These are phyloP conservation scores for Itoplectis maculator DNA, from an alignment of 2,888 invertebrate genomes.

Conservation along the genomic window DNA sequence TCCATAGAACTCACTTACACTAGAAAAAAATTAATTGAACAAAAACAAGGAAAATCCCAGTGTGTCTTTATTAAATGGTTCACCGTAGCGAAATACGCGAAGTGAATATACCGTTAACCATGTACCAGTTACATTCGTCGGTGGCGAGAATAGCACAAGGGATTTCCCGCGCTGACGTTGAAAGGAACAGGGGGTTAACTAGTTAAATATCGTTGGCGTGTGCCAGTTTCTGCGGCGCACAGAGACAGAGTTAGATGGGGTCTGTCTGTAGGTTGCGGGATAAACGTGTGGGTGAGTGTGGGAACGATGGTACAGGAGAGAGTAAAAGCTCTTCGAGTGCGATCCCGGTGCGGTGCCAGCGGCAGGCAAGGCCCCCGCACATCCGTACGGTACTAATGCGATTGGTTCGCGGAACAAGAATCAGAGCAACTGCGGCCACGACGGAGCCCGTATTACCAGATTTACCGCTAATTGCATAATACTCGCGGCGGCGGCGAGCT, in stretches of 20 bases:
- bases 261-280: constrained; percentile 10
- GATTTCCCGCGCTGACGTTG: constrained; percentile 4
- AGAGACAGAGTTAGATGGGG: background rate
- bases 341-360: constrained; percentile 31
- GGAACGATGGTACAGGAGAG: constrained; percentile 2
- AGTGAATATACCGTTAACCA: background rate
- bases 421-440: constrained; percentile 41
- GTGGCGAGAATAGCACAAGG: constrained; percentile 1
- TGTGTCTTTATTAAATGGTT: background rate
- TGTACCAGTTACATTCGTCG: constrained; percentile 1
- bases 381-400: constrained; percentile 51
- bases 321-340: constrained; percentile 16
- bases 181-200: constrained; percentile 60
- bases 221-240: constrained; percentile 26
- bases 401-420: constrained; percentile 54
- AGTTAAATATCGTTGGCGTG: constrained; percentile 68
- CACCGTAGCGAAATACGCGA: background rate
- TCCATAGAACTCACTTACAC: too few relatives aligned
- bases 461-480: constrained; percentile 55
- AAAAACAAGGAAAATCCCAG: background rate
- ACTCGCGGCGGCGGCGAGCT: constrained; percentile 31
- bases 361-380: constrained; percentile 20
- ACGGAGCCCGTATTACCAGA: constrained; percentile 50
- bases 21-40: background rate
- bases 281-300: constrained; percentile 36